Evolutionary conservation across 2,888 invertebrate genomes (phyloP), one percentile per base, ranked within the genome.

Genomic region (Folsomia manolachei): DNA sequence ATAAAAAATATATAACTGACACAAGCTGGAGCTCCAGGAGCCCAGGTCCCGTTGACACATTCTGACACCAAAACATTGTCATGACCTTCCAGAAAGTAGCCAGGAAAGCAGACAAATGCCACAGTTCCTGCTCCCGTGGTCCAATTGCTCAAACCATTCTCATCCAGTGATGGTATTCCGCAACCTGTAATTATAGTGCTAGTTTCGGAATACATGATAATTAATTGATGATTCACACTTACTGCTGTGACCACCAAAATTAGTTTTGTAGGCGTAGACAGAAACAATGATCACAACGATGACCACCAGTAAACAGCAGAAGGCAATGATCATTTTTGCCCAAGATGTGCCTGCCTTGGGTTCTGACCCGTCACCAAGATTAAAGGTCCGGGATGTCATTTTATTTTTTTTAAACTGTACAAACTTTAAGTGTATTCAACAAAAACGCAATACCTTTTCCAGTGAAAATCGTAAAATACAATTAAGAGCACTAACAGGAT

Each of bases 41-140:
- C 63, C 80, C 80, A 80, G 9, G 11, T 18, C 1, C 77, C 70
- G 0, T 76, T 62, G 4, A 69, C 72, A 62, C 80, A 80, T 27
- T 72, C 65, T 4, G 76, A 69, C 1, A 74, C 53, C 14, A 77
- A 62, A 1, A 79, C 56, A 11, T 73, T 72, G 1, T 71, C 66
- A n/a, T 73, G 53, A 11, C 74, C 75, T 66, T 77, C 77, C 19
- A 77, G 69, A 53, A 77, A 79, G 62, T 70, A 79, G 0, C 78
- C 79, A 11, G 80, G 80, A 63, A 80, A 77, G 67, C 80, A 80
- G 0, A 70, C 78, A 68, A 74, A 79, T 0, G 76, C 78, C 25
- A 80, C 70, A 9, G 56, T 68, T 18, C 74, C 65, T 1, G 71
- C 71, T 2, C 71, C 71, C 1, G 1, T 19, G 1, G 79, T 76